phyloP scores from a whole-genome alignment of 2,113 vertebrate species.

The Gobiocypris rarus region DNA sequence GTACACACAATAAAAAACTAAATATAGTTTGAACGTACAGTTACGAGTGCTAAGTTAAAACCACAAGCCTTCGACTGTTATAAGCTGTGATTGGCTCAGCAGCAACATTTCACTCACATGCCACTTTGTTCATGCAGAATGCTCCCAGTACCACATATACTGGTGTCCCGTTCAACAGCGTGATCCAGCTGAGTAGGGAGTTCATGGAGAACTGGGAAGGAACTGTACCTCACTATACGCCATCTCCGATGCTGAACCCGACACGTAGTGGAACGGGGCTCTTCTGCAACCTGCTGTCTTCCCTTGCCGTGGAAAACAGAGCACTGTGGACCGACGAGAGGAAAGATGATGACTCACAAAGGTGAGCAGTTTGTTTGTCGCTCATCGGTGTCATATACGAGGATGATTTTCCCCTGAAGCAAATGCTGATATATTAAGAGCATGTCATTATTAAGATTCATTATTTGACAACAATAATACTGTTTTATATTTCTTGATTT shows the following conservation, averaged over 20 bases:
- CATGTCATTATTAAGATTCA: not conserved
- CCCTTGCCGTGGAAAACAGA: conserved; percentile 46
- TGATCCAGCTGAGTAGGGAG: conserved; percentile 63
- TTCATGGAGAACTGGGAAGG: conserved; percentile 35
- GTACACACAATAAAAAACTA: too few species aligned
- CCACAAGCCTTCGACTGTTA: not conserved
- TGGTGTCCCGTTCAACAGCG: conserved; percentile 71
- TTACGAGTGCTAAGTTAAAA: not conserved
- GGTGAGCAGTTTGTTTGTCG: conserved; percentile 27
- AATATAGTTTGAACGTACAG: too few species aligned
- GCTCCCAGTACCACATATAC: conserved; percentile 52
- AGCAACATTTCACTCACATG: not conserved
- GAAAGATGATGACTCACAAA: not conserved
- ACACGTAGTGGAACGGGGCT: conserved; percentile 73
- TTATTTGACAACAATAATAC: not conserved
- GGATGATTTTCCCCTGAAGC: too few species aligned
- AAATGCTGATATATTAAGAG: not conserved
- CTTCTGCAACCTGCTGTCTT: conserved; percentile 63
- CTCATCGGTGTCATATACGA: not conserved
- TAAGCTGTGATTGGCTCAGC: not conserved
- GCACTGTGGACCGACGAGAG: not conserved
- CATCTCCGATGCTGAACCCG: conserved; percentile 77
- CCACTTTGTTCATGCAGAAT: conserved; percentile 52
- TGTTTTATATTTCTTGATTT: not conserved
- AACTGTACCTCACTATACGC: conserved; percentile 65